Evolutionary conservation across 2,888 invertebrate species (phyloP), one percentile per base, ranked within the genome.

Genomic region (Aspidiotus destructor): DNA sequence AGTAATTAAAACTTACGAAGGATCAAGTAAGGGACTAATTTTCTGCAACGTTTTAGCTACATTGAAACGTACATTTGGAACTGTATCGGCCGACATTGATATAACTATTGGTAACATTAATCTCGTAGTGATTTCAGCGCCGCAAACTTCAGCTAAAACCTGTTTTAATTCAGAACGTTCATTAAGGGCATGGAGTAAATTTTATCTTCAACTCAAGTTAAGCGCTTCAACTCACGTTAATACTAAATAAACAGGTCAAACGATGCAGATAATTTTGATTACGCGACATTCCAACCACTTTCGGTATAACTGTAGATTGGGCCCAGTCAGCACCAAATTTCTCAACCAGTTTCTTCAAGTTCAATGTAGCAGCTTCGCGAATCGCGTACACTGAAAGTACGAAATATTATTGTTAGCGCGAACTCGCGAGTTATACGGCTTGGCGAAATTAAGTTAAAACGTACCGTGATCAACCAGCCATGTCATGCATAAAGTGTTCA

Each of bases 321-420:
- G 97, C 98, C 99, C 99, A 99, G 63, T 92, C 89, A 0, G 92
- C 86, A 41, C 99, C 99, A 77, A 99, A 99, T 78, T 98, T 97
- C 77, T 97, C 96, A 0, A 97, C 96, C 71, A 99, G 80, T 77
- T 97, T 96, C 78, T 94, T 92, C 76, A 99, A 82, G 77, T 98
- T 99, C 68, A 91, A 81, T 0, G 98, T 98, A 3, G 99, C 98
- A 0, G 99, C 99, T 81, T 99, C 99, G 67, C 99, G 84, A 73
- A 99, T 99, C 16, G 99, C 98, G 77, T 92, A 99, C 48, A 48
- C 48, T 48, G 48, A 48, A 48, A 48, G 28, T 28, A 28, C 28
- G 17, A 58, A 58, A 13, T 17, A 28, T 28, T 41, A 17, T 13
- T n/a, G 9, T 41, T 13, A n/a, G 15, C 41, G 10, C 41, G 41